A percentile compares a stretch with the other conserved stretches of the same genome.
phyloP scores from a whole-genome alignment of 2,797 vertebrate genomes.

The Phrynocephalus forsythii region DNA sequence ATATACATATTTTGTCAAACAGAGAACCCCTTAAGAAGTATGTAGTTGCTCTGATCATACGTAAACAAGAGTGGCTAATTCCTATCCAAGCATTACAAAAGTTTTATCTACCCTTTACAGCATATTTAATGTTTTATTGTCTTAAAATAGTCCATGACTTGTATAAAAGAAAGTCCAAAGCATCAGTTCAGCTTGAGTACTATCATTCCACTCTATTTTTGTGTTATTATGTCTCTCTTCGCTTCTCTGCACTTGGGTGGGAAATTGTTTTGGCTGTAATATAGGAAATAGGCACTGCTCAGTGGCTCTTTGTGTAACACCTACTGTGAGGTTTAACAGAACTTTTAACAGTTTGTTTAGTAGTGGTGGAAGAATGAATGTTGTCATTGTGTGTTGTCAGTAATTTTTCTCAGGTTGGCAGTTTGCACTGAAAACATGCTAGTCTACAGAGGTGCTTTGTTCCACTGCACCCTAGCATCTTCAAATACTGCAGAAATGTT shows the following conservation, averaged over 20 bases:
- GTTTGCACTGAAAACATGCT: slow-evolving; percentile 1
- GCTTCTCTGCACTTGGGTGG: slow-evolving; percentile 38
- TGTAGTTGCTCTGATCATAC: not conserved
- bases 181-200: slow-evolving; percentile 5
- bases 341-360: slow-evolving; percentile 50
- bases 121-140: not conserved
- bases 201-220: slow-evolving; percentile 23
- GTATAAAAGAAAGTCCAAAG: slow-evolving; percentile 11
- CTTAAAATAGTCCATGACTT: slow-evolving; percentile 17
- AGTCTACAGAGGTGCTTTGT: slow-evolving; percentile 31
- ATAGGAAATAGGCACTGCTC: slow-evolving; percentile 22
- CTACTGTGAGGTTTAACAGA: slow-evolving; percentile 41
- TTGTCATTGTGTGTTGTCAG: slow-evolving; percentile 15
- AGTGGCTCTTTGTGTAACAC: slow-evolving; percentile 7
- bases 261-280: slow-evolving; percentile 30
- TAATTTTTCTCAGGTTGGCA: slow-evolving; percentile 23
- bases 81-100: not conserved
- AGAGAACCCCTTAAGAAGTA: not conserved
- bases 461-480: not conserved
- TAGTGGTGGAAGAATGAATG: slow-evolving; percentile 20
- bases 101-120: not conserved
- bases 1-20: not conserved
- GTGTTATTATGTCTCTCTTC: slow-evolving; percentile 15
- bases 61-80: not conserved
- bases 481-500: slow-evolving; percentile 7